Percentiles rank a stretch among this genome's conserved stretches.
Conservation (phyloP, 1,140 invertebrate species). For the Drosophila trapezifrons region DNA sequence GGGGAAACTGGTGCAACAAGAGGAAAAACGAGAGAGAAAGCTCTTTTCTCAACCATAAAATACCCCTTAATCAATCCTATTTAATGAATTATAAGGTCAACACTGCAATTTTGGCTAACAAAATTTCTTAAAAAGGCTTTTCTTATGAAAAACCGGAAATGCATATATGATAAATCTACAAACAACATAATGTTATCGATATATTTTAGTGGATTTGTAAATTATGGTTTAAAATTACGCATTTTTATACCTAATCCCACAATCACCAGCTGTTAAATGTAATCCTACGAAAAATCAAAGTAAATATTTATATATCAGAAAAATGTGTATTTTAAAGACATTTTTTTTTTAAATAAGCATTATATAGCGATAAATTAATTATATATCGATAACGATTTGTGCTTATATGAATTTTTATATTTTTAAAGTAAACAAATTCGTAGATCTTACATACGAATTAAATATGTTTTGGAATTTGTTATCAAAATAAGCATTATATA, state of each 20-base stretch:
- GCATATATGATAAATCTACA: no score
- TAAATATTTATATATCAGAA: neutral
- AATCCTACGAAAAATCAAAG: neutral
- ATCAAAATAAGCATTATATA: neutral
- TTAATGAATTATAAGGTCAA: neutral
- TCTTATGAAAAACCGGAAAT: neutral
- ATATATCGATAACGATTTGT: neutral
- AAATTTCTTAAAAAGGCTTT: no score
- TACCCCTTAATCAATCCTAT: neutral
- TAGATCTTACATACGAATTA: no score
- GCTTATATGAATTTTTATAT: no score
- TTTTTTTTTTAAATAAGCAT: neutral
- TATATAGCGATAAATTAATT: neutral
- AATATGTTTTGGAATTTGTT: no score
- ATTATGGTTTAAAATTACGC: fast-evolving
- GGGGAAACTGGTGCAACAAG: slow-evolving; percentile 18
- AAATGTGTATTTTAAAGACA: neutral
- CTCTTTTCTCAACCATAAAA: neutral
- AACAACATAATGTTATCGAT: no score
- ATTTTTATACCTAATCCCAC: no score
- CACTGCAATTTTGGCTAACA: neutral
- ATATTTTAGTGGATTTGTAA: neutral
- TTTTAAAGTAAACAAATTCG: neutral
- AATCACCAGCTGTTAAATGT: no score
- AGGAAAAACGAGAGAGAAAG: neutral